Percentiles rank a stretch among this genome's conserved stretches.
Evolutionary conservation across 1,140 invertebrate genomes (phyloP).

Genomic region (Sminthurides bifidus): DNA sequence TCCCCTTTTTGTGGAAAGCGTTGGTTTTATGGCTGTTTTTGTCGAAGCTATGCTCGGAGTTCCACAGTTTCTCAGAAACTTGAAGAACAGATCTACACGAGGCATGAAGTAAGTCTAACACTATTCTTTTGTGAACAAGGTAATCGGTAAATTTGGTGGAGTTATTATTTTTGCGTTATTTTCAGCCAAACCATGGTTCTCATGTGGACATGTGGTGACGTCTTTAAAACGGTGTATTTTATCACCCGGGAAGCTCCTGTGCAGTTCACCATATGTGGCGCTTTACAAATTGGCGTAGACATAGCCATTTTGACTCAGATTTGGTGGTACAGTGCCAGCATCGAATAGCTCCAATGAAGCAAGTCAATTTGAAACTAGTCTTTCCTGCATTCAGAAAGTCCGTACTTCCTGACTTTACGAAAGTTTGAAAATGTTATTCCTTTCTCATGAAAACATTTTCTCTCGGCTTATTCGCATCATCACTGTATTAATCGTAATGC

Average conservation of each 20-base stretch:
- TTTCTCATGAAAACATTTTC: too few species aligned
- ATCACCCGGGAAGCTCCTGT: constrained; percentile 72
- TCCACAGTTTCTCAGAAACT: constrained; percentile 84
- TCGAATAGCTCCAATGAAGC: too few species aligned
- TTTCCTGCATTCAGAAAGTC: too few species aligned
- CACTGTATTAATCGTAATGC: too few species aligned
- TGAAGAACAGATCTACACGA: constrained; percentile 74
- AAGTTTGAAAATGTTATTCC: too few species aligned
- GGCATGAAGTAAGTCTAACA: constrained; percentile 79
- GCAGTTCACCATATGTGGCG: constrained; percentile 93
- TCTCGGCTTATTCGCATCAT: too few species aligned
- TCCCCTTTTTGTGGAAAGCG: constrained; percentile 67
- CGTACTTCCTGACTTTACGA: too few species aligned
- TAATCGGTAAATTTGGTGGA: not conserved
- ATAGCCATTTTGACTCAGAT: constrained; percentile 72
- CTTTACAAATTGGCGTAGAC: constrained; percentile 78
- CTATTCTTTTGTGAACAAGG: not conserved
- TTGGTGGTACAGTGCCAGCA: constrained; percentile 45
- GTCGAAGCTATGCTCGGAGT: constrained; percentile 88
- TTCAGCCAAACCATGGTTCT: constrained; percentile 45
- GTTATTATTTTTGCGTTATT: constrained; percentile 12
- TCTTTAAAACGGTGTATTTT: constrained; percentile 97
- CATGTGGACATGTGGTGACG: constrained; percentile 90
- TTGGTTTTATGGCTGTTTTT: constrained; percentile 88
- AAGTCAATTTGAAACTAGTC: too few species aligned